A percentile compares a stretch with the other conserved stretches of the same genome.
Evolutionary conservation across 2,888 invertebrate genomes (phyloP).

Genomic region (Cerastis rubricosa): DNA sequence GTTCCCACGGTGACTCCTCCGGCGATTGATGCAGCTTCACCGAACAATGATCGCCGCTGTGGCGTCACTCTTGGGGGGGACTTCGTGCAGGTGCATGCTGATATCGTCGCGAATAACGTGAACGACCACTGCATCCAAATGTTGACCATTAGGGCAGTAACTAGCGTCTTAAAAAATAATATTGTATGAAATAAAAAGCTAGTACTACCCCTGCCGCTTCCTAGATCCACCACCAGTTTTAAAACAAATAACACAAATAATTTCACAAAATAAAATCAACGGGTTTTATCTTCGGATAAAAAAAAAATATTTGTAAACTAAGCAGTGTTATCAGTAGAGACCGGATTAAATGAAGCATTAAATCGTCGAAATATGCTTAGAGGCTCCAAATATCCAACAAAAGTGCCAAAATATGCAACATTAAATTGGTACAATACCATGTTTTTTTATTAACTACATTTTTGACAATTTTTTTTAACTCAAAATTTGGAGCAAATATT

Average conservation of each 20-base stretch:
- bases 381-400: too few relatives aligned
- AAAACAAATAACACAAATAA: not conserved
- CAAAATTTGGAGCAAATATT: too few relatives aligned
- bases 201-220: constrained; percentile 33
- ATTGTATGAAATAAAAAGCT: constrained; percentile 1
- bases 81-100: constrained; percentile 79
- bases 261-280: too few relatives aligned
- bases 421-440: too few relatives aligned
- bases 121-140: constrained; percentile 58
- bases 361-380: too few relatives aligned
- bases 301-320: too few relatives aligned
- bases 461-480: too few relatives aligned
- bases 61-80: constrained; percentile 81
- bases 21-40: constrained; percentile 99
- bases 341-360: too few relatives aligned
- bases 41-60: constrained; percentile 94
- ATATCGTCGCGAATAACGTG: constrained; percentile 76
- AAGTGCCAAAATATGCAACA: too few relatives aligned
- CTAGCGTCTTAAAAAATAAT: not conserved
- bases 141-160: constrained; percentile 23
- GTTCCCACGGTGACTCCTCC: constrained; percentile 99
- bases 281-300: too few relatives aligned
- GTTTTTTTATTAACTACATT: too few relatives aligned
- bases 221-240: constrained; percentile 23
- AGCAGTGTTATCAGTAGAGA: too few relatives aligned